phyloP scores from a whole-genome alignment of 2,113 vertebrate genomes.

The Hemicordylus capensis region DNA sequence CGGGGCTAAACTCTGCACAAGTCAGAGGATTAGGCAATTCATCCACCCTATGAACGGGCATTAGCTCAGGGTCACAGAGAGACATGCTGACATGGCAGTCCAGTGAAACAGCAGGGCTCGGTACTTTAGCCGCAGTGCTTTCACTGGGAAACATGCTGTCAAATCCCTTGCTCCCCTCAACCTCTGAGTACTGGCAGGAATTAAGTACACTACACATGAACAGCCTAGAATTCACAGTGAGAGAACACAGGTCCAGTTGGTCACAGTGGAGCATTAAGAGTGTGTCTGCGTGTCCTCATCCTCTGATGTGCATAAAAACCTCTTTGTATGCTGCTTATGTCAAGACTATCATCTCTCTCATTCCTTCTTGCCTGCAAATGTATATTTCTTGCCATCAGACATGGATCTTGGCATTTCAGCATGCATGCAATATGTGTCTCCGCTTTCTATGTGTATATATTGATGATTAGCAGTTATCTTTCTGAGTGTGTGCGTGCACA shows the following conservation, averaged over 20 bases:
- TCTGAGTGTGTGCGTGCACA: neutral
- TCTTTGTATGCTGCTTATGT: neutral
- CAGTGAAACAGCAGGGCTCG: neutral
- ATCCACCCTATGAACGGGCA: neutral
- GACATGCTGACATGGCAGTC: neutral
- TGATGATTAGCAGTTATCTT: neutral
- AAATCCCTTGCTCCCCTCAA: neutral
- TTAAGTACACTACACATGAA: neutral
- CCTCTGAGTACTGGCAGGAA: neutral
- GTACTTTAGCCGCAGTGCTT: neutral
- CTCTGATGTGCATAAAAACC: neutral
- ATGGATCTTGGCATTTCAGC: neutral
- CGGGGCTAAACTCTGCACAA: neutral
- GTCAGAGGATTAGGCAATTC: neutral
- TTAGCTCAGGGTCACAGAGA: neutral
- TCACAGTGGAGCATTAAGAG: neutral
- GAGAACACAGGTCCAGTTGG: neutral
- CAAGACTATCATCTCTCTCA: neutral
- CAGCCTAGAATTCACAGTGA: neutral
- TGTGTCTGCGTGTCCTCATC: neutral
- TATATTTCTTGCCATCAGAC: neutral
- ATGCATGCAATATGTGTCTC: neutral
- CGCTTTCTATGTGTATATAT: neutral
- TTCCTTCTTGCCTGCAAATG: too few relatives aligned
- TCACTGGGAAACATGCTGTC: neutral